Base-by-base conservation (phyloP, 2,797 vertebrate genomes). In the Chelon labrosus region DNA sequence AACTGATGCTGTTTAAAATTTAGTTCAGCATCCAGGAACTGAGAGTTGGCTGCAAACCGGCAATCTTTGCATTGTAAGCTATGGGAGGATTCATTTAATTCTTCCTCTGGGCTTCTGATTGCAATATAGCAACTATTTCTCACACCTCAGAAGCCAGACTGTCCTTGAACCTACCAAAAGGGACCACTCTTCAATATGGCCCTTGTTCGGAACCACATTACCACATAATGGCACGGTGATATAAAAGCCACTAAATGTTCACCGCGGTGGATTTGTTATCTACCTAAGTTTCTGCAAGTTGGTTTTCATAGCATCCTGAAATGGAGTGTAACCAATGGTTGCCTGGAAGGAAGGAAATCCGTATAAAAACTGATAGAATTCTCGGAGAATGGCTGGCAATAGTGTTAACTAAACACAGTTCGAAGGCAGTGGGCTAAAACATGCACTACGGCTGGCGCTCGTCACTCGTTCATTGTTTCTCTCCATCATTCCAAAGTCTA, bases 361-460 rank as follows among this genome's bases (percentile, higher is more conserved):
- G 57, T 50, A 57, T 53, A 11, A 52, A 20, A 22, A 4, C 53
- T 50, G 42, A 44, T 44, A 17, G 42, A 44, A 44, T 44, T 14
- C 42, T 46, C 19, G 46, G n/a, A 20, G 22, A 64, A 47, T 7
- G 20, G n/a, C 47, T 51, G 52, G 50, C 50, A 61, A 55, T 61
- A 31, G 71, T 38, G 51, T 53, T 65, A 78, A 69, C 55, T 13
- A 7, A 71, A 69, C 41, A 64, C 77, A 56, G 59, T 84, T 82
- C 69, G 71, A 47, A 80, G 75, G 82, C 73, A 84, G 72, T 74
- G 82, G 75, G 25, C 69, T 82, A 66, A 79, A 76, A 76, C 69
- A 17, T 52, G 59, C 50, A 58, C n/a, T 50, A n/a, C 4, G 14
- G 4, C 20, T 4, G 2, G 31, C 4, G 20, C 59, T 70, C 31